These are phyloP conservation scores for Ypsolopha scabrella DNA, from an alignment of 2,888 invertebrate species.

Conservation along the genomic window DNA sequence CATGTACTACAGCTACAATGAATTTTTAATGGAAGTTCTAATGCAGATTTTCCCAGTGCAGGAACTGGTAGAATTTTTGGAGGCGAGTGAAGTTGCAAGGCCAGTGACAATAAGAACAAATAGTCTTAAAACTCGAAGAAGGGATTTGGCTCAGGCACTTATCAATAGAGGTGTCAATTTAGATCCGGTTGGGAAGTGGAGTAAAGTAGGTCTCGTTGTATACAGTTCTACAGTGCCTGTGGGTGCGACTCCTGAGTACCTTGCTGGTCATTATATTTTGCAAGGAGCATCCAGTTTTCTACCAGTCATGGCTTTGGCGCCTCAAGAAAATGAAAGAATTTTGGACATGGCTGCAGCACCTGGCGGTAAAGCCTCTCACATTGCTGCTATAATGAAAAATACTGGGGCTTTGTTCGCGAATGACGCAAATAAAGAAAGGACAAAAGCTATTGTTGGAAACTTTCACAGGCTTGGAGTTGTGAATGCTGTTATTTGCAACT, in stretches of 20 bases:
- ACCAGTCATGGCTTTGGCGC: conserved; percentile 98
- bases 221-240: conserved; percentile 97
- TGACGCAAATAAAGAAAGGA: conserved; percentile 90
- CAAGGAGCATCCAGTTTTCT: conserved; percentile 97
- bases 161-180: conserved; percentile 98
- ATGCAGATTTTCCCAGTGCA: conserved; percentile 90
- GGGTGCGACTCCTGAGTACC: conserved; percentile 98
- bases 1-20: conserved; percentile 96
- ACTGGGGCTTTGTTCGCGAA: conserved; percentile 97
- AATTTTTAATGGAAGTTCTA: conserved; percentile 92
- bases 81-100: conserved; percentile 94
- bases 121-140: conserved; percentile 90
- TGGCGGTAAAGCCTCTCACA: conserved; percentile 98
- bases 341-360: conserved; percentile 99
- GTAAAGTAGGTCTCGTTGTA: conserved; percentile 96
- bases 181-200: conserved; percentile 99
- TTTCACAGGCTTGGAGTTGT: conserved; percentile 96
- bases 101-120: conserved; percentile 97
- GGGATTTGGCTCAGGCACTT: conserved; percentile 93
- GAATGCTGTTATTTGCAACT: conserved; percentile 89
- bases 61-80: conserved; percentile 93
- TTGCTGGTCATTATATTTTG: conserved; percentile 97
- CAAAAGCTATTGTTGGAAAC: conserved; percentile 95
- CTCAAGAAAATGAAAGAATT: conserved; percentile 94
- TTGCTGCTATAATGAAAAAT: conserved; percentile 98